Conservation (phyloP, 2,888 invertebrate genomes). For the Agrilus mali region DNA sequence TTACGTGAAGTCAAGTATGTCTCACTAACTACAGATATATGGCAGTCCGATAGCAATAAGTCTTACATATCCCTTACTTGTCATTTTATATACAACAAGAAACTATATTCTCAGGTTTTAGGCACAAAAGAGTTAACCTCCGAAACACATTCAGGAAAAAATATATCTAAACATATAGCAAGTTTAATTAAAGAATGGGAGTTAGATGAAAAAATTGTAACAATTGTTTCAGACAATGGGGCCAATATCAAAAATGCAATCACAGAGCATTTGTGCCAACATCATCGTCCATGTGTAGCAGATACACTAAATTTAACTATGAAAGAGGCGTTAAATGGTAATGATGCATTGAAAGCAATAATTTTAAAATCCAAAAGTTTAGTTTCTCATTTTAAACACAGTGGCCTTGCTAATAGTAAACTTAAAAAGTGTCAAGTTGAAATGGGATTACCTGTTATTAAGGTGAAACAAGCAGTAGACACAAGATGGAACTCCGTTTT, state of each 20-base stretch:
- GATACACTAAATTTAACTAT: conserved; percentile 16
- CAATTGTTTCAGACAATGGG: conserved; percentile 18
- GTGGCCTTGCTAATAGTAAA: conserved; percentile 14
- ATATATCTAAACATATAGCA: conserved; percentile 13
- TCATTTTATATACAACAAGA: no score
- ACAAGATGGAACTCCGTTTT: conserved; percentile 17
- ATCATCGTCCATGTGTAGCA: conserved; percentile 18
- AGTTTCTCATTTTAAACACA: conserved; percentile 18
- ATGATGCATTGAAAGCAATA: conserved; percentile 5
- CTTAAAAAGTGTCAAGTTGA: conserved; percentile 14
- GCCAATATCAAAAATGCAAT: conserved; percentile 18
- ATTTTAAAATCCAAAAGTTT: conserved; percentile 13
- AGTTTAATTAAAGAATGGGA: no score
- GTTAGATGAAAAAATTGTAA: conserved; percentile 16
- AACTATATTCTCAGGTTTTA: no score
- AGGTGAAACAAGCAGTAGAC: conserved; percentile 17
- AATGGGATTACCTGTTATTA: conserved; percentile 11
- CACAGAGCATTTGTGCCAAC: conserved; percentile 13
- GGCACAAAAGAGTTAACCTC: conserved; percentile 10
- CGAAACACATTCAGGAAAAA: conserved; percentile 11
- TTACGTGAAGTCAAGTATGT: conserved; percentile 10
- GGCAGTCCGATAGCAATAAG: conserved; percentile 17
- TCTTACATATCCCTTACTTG: conserved; percentile 15
- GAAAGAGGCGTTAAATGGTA: not conserved
- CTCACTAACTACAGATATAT: conserved; percentile 18